Conservation (phyloP, 2,888 invertebrate genomes). For the Dynastes maya region DNA sequence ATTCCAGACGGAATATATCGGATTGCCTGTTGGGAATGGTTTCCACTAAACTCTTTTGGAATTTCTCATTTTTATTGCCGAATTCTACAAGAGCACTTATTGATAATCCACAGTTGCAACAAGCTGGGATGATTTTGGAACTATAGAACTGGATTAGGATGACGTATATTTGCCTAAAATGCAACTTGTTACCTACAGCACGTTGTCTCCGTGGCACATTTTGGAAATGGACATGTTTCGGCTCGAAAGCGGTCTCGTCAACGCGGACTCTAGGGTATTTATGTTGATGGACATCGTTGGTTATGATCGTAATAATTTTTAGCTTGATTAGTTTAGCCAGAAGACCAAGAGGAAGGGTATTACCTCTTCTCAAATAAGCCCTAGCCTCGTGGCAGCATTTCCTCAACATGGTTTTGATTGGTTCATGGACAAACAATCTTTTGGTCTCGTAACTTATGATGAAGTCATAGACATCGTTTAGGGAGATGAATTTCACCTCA, state of each 20-base stretch:
- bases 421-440: slow-evolving; percentile 41
- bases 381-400: slow-evolving; percentile 44
- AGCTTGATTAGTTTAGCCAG: slow-evolving; percentile 46
- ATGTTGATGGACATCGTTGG: slow-evolving; percentile 41
- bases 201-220: neutral
- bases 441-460: slow-evolving; percentile 49
- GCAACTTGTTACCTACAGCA: neutral
- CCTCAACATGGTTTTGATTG: slow-evolving; percentile 31
- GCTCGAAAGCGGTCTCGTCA: neutral
- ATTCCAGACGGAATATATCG: slow-evolving; percentile 42
- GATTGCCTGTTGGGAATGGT: slow-evolving; percentile 13
- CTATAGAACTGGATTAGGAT: slow-evolving; percentile 45
- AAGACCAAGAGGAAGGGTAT: slow-evolving; percentile 28
- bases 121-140: slow-evolving; percentile 45
- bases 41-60: neutral
- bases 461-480: slow-evolving; percentile 47
- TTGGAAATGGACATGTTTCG: neutral
- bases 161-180: slow-evolving; percentile 35
- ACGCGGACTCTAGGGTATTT: neutral
- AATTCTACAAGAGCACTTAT: slow-evolving; percentile 44
- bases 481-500: slow-evolving; percentile 44
- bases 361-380: slow-evolving; percentile 40
- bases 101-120: slow-evolving; percentile 31
- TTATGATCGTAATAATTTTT: slow-evolving; percentile 43
- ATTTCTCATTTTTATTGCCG: slow-evolving; percentile 30